Percentiles rank a stretch among this genome's conserved stretches.
Conservation (phyloP, 2,888 invertebrate species). For the Diarsia brunnea region DNA sequence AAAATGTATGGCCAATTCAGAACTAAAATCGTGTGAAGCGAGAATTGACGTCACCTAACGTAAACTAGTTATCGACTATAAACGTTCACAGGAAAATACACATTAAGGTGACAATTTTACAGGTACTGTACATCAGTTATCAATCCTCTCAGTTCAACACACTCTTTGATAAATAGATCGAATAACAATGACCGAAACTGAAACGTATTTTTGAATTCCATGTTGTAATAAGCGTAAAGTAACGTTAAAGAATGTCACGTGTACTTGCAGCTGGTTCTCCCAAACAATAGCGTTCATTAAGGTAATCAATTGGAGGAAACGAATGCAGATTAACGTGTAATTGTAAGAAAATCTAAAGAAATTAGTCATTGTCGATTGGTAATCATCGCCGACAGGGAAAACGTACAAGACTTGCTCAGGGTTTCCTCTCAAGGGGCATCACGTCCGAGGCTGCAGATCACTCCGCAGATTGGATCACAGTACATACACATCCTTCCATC, state of each 20-base stretch:
- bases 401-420: constrained; percentile 70
- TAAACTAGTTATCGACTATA: too few relatives aligned
- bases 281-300: constrained; percentile 59
- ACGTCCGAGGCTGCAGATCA: constrained; percentile 79
- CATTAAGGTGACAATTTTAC: too few relatives aligned
- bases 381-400: constrained; percentile 67
- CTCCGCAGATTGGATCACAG: constrained; percentile 39
- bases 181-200: constrained; percentile 35
- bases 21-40: too few relatives aligned
- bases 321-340: constrained; percentile 38
- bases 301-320: constrained; percentile 42
- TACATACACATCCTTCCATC: constrained; percentile 10
- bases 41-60: too few relatives aligned
- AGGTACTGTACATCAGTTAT: too few relatives aligned
- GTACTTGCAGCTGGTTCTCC: constrained; percentile 27
- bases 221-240: constrained; percentile 33
- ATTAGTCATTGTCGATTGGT: constrained; percentile 51
- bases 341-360: constrained; percentile 31
- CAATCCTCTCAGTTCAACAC: not conserved
- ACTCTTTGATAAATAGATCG: constrained; percentile 16
- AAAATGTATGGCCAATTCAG: too few relatives aligned
- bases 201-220: constrained; percentile 12
- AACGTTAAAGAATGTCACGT: constrained; percentile 49
- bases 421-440: constrained; percentile 80
- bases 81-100: too few relatives aligned